These are phyloP conservation scores for Melanophora roralis DNA, from an alignment of 2,888 invertebrate genomes.

Conservation along the genomic window DNA sequence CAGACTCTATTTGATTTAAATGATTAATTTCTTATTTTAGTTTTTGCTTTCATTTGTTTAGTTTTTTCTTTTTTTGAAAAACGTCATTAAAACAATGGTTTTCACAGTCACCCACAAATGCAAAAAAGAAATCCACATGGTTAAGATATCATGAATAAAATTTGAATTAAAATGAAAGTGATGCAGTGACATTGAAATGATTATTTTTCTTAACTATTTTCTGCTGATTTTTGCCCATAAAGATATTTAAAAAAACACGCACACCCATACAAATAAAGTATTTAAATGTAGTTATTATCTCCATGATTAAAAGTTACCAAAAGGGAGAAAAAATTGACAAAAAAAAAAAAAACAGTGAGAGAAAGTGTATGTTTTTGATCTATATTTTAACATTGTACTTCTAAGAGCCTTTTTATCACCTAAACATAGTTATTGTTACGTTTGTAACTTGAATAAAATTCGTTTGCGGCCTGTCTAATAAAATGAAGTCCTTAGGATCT, in stretches of 20 bases:
- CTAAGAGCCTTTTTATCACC: too few species aligned
- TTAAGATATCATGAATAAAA: slow-evolving; percentile 51
- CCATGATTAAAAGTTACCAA: not conserved
- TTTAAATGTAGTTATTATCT: slow-evolving; percentile 34
- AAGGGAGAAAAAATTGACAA: not conserved
- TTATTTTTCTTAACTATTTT: slow-evolving; percentile 3
- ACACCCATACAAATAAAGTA: too few species aligned
- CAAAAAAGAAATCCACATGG: slow-evolving; percentile 19
- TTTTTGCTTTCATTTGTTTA: slow-evolving; percentile 11
- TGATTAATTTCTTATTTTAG: too few species aligned
- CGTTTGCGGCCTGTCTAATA: too few species aligned
- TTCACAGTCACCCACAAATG: slow-evolving; percentile 46
- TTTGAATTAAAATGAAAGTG: slow-evolving; percentile 52
- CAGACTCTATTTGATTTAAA: not conserved
- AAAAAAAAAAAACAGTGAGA: too few species aligned
- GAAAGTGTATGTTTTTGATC: too few species aligned
- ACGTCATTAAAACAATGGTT: slow-evolving; percentile 19
- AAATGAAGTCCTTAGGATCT: too few species aligned
- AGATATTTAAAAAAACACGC: not conserved
- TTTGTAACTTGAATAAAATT: too few species aligned
- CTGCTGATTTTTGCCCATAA: not conserved
- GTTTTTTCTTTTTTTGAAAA: not conserved
- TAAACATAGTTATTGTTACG: too few species aligned
- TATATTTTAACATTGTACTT: too few species aligned
- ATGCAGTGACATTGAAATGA: slow-evolving; percentile 57